Conservation (phyloP, 2,888 invertebrate genomes). For the Emesis furor region DNA sequence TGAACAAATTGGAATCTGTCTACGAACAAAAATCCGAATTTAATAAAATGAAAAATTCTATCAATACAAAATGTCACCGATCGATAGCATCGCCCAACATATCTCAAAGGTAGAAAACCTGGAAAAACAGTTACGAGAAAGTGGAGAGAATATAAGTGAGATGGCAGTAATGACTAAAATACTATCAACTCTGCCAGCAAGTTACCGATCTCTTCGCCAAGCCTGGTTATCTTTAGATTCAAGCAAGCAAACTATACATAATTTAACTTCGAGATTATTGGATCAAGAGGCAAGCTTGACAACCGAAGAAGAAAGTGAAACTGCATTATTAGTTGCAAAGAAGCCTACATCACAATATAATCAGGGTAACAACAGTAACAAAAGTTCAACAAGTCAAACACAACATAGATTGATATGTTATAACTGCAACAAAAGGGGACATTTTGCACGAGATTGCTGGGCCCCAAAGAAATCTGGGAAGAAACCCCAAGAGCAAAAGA, state of each 20-base stretch:
- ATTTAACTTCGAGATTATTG: neutral
- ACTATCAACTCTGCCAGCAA: neutral
- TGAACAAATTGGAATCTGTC: slow-evolving; percentile 29
- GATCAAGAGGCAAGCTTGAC: neutral
- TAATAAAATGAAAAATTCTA: slow-evolving; percentile 21
- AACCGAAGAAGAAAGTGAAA: neutral
- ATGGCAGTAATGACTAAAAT: neutral
- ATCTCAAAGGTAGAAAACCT: slow-evolving; percentile 26
- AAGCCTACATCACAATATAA: no score
- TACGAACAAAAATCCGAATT: neutral
- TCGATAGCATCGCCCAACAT: slow-evolving; percentile 26
- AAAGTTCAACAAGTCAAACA: no score
- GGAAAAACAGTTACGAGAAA: neutral
- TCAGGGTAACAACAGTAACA: no score
- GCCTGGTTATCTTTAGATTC: neutral
- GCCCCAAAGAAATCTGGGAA: neutral
- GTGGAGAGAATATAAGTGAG: neutral
- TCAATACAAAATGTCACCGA: slow-evolving; percentile 2
- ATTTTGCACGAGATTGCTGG: neutral
- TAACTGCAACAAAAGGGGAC: neutral
- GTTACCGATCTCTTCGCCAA: neutral
- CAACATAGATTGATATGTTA: neutral
- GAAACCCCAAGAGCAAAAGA: neutral
- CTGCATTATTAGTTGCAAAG: neutral
- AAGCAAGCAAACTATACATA: neutral